These are phyloP conservation scores for Zygothrica quintamaculata DNA, from an alignment of 2,888 invertebrate species.

Conservation along the genomic window DNA sequence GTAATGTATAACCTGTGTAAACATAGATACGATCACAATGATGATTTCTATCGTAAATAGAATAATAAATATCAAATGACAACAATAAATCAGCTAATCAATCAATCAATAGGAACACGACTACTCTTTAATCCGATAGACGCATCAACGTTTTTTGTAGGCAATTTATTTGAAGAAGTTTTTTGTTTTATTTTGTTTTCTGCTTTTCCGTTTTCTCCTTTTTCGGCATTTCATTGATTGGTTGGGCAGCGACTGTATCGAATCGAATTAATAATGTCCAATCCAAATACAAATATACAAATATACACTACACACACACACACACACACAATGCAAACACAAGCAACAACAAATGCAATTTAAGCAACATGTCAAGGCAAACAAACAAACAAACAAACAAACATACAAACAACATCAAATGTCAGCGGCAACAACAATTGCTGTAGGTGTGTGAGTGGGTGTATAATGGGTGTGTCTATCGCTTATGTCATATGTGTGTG, in stretches of 20 bases:
- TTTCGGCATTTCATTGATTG: conserved; percentile 31
- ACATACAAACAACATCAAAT: conserved; percentile 57
- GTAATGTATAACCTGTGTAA: too few species aligned
- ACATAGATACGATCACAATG: too few species aligned
- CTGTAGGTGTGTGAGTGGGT: conserved; percentile 14
- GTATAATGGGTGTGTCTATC: conserved; percentile 22
- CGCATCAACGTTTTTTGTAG: background rate
- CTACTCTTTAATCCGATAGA: conserved; percentile 7
- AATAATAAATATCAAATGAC: too few species aligned
- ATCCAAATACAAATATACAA: conserved; percentile 54
- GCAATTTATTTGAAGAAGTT: background rate
- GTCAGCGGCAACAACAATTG: conserved; percentile 37
- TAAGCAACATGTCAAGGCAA: conserved; percentile 69
- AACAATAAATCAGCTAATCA: background rate
- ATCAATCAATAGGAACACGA: conserved; percentile 12
- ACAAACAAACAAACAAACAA: conserved; percentile 60
- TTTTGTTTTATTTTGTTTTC: too few species aligned
- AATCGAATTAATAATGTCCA: conserved; percentile 57
- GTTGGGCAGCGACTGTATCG: conserved; percentile 19
- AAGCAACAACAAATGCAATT: conserved; percentile 56
- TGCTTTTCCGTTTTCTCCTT: too few species aligned
- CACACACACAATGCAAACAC: conserved; percentile 20
- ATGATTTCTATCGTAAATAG: too few species aligned
- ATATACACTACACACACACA: conserved; percentile 12
- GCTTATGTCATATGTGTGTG: conserved; percentile 2